Evolutionary conservation across 1,140 invertebrate species (phyloP), one percentile per base, ranked within the genome.

Genomic region (Drosophila suzukii): DNA sequence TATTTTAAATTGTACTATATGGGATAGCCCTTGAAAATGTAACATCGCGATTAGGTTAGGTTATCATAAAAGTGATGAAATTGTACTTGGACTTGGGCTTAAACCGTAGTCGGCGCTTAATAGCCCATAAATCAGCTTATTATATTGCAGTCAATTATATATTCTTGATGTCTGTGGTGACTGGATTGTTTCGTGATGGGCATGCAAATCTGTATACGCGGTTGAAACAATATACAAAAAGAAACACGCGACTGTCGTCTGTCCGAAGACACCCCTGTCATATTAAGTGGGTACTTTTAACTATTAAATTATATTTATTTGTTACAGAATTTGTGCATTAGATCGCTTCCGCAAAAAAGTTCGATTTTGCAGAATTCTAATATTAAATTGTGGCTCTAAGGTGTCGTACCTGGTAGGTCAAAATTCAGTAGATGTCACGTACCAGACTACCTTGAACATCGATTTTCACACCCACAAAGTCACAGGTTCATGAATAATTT

Each of bases 381-480:
- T 15, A 27, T 59, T 13, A 60, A 15, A 58, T 58, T 32, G 30
- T 50, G 38, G 4, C 11, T 8, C 8, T 34, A 15, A 65, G 20
- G 32, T 0, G 5, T n/a, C 4, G 13, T 7, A 30, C 15, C 17
- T 53, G 17, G 7, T 24, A 1, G 24, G 20, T 7, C 12, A 44
- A 36, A 53, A 17, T 46, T 13, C 12, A 11, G n/a, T 30, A 54
- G 38, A 74, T 30, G 55, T 78, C 75, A 70, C 59, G 50, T 41
- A 17, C 47, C 34, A 73, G 39, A 17, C 57, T 43, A 56, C 81
- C 81, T 84, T 84, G 81, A 72, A 46, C 46, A 61, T 30, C 58
- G 39, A 75, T 65, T 55, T 57, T 39, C 59, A 68, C 58, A 46
- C 66, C 65, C 27, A 51, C 71, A 65, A 66, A 49, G 65, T 54